Evolutionary conservation across 2,797 vertebrate species (phyloP), one percentile per base, ranked within the genome.

Genomic region (Onychomys torridus): DNA sequence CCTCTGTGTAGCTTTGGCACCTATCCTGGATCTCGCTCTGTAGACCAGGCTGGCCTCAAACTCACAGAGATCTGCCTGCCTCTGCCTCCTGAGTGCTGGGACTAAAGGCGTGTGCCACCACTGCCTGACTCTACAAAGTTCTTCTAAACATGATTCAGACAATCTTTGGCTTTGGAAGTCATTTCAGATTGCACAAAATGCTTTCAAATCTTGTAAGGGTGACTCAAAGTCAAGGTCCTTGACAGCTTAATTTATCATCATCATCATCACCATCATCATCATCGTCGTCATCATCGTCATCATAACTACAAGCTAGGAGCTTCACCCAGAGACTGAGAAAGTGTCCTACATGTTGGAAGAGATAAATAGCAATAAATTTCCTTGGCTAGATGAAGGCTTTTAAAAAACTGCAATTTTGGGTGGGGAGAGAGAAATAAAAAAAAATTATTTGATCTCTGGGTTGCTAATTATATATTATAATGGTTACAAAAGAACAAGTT

Each of bases 181-280:
- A 87, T 95, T 95, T 95, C 52, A 96, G 55, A 21, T 93, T 97
- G 91, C n/a, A 52, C 77, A 78, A 94, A 96, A 79, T 12, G 17
- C 71, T 96, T 91, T 86, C 49, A 95, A 95, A 77, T 95, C n/a
- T 73, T 67, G 19, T 76, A 96, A 97, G 90, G 95, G 67, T 92
- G 57, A 94, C 79, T 91, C 40, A 71, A 96, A 96, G 65, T 90
- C 81, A 93, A 89, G 32, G 46, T 25, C 16, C 69, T 89, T 94
- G 43, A 71, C 40, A 95, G 13, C 3, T 17, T 79, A 19, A 8
- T 94, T 67, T 94, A 27, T 46, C n/a, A 59, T 59, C 3, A 59
- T 59, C 3, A 27, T 11, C 17, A 6, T 61, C 19, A 12, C 11
- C 4, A 52, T 49, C 5, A 49, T 46, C 43, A n/a, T n/a, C n/a